These are phyloP conservation scores for Chionis minor DNA, from an alignment of 2,113 vertebrate genomes.

Conservation along the genomic window DNA sequence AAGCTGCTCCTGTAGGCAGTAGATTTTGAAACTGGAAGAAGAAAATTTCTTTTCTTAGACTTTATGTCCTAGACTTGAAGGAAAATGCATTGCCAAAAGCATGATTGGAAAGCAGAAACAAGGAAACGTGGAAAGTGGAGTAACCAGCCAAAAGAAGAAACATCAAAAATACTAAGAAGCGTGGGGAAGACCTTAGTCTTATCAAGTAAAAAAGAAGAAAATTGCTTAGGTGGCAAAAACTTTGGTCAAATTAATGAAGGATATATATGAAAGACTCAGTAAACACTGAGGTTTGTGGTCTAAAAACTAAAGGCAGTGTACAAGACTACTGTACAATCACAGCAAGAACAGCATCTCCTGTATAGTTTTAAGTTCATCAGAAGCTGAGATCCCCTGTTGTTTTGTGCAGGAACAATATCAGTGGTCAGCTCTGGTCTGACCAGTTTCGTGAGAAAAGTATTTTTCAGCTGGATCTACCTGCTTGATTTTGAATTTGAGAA, in stretches of 20 bases:
- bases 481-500: neutral
- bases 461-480: neutral
- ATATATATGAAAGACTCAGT: neutral
- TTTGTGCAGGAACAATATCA: neutral
- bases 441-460: neutral
- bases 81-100: neutral
- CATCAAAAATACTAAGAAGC: neutral
- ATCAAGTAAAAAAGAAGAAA: neutral
- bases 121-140: neutral
- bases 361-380: neutral
- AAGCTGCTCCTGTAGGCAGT: neutral
- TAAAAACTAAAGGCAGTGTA: neutral
- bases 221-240: neutral
- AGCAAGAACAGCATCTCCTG: accelerated
- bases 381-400: neutral
- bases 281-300: neutral
- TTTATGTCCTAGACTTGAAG: neutral
- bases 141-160: neutral
- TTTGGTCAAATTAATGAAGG: neutral
- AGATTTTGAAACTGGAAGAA: neutral
- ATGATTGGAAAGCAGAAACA: neutral
- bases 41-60: neutral
- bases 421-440: neutral
- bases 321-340: neutral
- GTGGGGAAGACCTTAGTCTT: neutral